Evolutionary conservation across 2,797 vertebrate species (phyloP).

Genomic region (Prunella strophiata): DNA sequence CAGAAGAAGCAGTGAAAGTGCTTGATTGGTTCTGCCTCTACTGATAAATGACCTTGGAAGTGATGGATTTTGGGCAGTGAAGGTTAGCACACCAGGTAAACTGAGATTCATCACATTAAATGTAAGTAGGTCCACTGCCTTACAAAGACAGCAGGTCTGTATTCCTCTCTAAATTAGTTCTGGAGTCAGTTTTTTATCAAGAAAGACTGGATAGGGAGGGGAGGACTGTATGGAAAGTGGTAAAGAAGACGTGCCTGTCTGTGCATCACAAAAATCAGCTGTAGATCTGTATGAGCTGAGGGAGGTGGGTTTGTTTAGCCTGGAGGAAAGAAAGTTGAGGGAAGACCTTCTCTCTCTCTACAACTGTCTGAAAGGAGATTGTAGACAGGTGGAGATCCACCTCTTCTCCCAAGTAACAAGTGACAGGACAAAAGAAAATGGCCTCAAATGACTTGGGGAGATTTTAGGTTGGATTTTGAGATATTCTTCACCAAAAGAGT

Average conservation of each 20-base stretch:
- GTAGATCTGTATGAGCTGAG: background rate
- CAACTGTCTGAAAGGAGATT: background rate
- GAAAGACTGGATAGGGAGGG: background rate
- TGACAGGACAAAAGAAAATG: background rate
- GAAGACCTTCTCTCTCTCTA: background rate
- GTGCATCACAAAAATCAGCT: background rate
- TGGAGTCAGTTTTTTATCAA: background rate
- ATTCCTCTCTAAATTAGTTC: background rate
- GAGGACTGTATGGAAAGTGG: background rate
- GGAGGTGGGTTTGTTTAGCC: background rate
- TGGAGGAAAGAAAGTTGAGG: background rate
- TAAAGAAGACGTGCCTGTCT: background rate
- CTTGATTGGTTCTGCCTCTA: rapidly evolving
- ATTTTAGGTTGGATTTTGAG: background rate
- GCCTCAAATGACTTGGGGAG: background rate
- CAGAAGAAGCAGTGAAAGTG: background rate
- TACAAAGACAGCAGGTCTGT: background rate
- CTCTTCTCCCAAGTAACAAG: background rate
- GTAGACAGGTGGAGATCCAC: background rate
- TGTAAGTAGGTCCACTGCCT: background rate
- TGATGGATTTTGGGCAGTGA: background rate
- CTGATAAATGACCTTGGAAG: background rate
- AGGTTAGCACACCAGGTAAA: background rate
- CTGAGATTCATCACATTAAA: background rate
- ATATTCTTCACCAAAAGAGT: background rate